Evolutionary conservation across 2,113 vertebrate genomes (phyloP).

Genomic region (Hippocampus zosterae): DNA sequence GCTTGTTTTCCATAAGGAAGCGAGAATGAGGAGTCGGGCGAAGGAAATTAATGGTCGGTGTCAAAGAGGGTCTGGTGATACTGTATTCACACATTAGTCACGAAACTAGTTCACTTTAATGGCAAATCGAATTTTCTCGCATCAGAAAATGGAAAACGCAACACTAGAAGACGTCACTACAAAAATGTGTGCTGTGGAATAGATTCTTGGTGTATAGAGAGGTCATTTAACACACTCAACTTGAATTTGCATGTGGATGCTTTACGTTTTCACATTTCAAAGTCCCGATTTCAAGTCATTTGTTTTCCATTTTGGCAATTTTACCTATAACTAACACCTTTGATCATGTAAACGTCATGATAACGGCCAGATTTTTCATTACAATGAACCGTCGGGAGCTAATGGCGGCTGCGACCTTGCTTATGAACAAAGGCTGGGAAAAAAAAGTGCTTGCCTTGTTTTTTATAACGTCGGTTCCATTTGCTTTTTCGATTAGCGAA

Average conservation of each 20-base stretch:
- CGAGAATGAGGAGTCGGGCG: neutral
- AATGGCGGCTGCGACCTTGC: too few species aligned
- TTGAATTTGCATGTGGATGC: neutral
- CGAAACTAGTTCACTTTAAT: constrained; percentile 34
- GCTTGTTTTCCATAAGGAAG: constrained; percentile 2
- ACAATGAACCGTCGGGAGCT: too few species aligned
- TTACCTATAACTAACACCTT: too few species aligned
- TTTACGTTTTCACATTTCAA: too few species aligned
- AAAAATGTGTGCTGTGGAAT: constrained; percentile 23
- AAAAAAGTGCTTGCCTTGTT: too few species aligned
- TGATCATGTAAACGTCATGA: too few species aligned
- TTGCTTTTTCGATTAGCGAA: too few species aligned
- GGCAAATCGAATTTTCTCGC: constrained; percentile 33
- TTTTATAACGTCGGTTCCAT: too few species aligned
- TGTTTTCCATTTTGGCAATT: too few species aligned
- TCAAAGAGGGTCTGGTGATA: constrained; percentile 32
- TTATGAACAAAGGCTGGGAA: too few species aligned
- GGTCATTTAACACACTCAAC: neutral
- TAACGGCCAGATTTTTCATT: too few species aligned
- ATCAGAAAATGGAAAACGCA: constrained; percentile 32
- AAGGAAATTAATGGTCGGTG: constrained; percentile 18
- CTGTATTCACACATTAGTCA: constrained; percentile 54
- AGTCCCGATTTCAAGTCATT: too few species aligned
- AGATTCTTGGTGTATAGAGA: neutral
- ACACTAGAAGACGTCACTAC: constrained; percentile 10